Evolutionary conservation across 2,797 vertebrate species (phyloP).

Genomic region (Coendou prehensilis): DNA sequence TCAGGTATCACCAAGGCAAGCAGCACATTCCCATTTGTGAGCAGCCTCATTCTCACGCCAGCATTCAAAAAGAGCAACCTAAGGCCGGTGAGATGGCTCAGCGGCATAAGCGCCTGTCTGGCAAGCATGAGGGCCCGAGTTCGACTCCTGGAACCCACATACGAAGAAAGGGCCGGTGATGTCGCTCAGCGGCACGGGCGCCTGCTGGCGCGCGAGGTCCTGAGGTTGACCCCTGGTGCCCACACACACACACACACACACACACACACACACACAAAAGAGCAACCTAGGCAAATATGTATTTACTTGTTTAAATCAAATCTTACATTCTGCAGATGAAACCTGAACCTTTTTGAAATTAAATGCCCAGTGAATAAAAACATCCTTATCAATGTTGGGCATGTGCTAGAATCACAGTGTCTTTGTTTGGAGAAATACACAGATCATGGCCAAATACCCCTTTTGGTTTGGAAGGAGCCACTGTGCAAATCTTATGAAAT

Average conservation of each 20-base stretch:
- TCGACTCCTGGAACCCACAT: no score
- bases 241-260: no score
- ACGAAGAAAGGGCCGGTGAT: no score
- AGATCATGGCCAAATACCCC: constrained; percentile 67
- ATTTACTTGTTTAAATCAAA: constrained; percentile 60
- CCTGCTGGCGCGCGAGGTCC: no score
- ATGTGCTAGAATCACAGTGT: constrained; percentile 54
- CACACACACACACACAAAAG: background rate
- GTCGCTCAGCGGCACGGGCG: no score
- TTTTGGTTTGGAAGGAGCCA: constrained; percentile 79
- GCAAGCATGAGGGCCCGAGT: no score
- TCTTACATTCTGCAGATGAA: constrained; percentile 75
- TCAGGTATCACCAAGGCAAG: background rate
- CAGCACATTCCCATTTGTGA: background rate
- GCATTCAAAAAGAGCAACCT: background rate
- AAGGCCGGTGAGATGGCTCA: background rate
- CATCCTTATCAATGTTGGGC: constrained; percentile 60
- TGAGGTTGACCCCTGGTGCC: no score
- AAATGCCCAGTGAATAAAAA: constrained; percentile 67
- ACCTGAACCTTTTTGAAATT: constrained; percentile 76
- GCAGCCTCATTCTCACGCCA: background rate
- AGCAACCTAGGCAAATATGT: background rate
- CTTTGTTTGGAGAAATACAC: constrained; percentile 71
- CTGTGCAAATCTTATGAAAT: constrained; percentile 81
- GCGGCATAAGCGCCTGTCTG: no score